Base-by-base conservation (phyloP, 2,797 vertebrate species). In the Danionella dracula region DNA sequence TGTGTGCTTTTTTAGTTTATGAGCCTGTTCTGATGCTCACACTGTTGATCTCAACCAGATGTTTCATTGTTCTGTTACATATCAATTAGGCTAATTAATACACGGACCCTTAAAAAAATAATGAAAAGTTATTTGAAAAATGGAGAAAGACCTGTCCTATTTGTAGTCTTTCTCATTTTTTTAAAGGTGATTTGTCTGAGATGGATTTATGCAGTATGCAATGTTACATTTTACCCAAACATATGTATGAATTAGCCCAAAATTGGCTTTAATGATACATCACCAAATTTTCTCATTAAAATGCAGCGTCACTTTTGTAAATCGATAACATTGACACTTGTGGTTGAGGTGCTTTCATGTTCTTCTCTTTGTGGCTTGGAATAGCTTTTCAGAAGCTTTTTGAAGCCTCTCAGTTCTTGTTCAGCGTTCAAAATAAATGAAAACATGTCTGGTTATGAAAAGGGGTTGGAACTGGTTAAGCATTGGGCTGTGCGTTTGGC, bases 21-120 rank as follows among this genome's bases (percentile, higher is more conserved):
- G 48, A 53, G 40, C 67, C 54, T 87, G 74, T 89, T 77, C 56
- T 62, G 58, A 38, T 59, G 61, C 67, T 66, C 45, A 45, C 13
- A 56, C 35, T 19, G 20, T 46, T 37, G 4, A 51, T 44, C 10
- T 29, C 48, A 38, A 41, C 44, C 4, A 69, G 58, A 70, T 66
- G 68, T 71, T 76, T 82, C 77, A 74, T 69, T 75, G 73, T 81
- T 76, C 64, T 67, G 66, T 54, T 56, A 71, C 67, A 81, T 64
- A 75, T 72, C 74, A 65, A 41, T 44, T 48, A 15, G 12, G 45
- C n/a, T 31, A 49, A 49, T 49, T n/a, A n/a, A n/a, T n/a, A n/a
- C n/a, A n/a, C n/a, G n/a, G n/a, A n/a, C n/a, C n/a, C n/a, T n/a
- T n/a, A n/a, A n/a, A n/a, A n/a, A n/a, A n/a, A n/a, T n/a, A n/a